A percentile compares a stretch with the other conserved stretches of the same genome.
phyloP scores from a whole-genome alignment of 2,888 invertebrate species.

The Hypercompe scribonia region DNA sequence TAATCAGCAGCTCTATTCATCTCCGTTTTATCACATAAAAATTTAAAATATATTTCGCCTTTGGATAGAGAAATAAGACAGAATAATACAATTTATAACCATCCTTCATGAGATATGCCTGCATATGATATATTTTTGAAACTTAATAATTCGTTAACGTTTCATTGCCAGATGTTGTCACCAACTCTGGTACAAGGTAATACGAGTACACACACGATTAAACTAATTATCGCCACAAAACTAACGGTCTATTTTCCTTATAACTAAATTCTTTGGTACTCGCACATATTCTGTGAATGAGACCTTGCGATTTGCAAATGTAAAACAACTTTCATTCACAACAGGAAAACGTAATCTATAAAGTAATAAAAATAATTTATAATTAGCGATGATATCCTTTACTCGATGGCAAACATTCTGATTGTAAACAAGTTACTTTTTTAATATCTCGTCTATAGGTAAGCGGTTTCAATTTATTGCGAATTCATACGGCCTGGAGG shows the following conservation, averaged over 20 bases:
- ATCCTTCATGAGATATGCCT: no score
- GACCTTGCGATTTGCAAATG: conserved; percentile 24
- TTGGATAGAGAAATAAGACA: no score
- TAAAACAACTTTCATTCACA: conserved; percentile 48
- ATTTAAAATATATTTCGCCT: no score
- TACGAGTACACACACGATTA: no score
- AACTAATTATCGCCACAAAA: background rate
- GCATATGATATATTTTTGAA: no score
- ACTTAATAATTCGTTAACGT: no score
- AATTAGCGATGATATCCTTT: conserved; percentile 48
- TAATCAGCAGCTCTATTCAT: no score
- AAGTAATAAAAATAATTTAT: conserved; percentile 49
- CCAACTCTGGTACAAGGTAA: no score
- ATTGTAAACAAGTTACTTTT: conserved; percentile 44
- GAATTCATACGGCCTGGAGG: conserved; percentile 44
- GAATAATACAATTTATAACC: no score
- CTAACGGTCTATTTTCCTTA: background rate
- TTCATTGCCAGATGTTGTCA: no score
- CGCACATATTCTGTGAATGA: background rate
- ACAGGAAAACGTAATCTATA: conserved; percentile 51
- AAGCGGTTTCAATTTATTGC: conserved; percentile 56
- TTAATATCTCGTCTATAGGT: conserved; percentile 49
- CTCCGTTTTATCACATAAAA: no score
- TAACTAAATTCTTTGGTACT: background rate
- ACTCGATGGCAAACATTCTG: conserved; percentile 30